These are phyloP conservation scores for Heterodera carotae DNA, from an alignment of 1,140 invertebrate genomes.

Conservation along the genomic window DNA sequence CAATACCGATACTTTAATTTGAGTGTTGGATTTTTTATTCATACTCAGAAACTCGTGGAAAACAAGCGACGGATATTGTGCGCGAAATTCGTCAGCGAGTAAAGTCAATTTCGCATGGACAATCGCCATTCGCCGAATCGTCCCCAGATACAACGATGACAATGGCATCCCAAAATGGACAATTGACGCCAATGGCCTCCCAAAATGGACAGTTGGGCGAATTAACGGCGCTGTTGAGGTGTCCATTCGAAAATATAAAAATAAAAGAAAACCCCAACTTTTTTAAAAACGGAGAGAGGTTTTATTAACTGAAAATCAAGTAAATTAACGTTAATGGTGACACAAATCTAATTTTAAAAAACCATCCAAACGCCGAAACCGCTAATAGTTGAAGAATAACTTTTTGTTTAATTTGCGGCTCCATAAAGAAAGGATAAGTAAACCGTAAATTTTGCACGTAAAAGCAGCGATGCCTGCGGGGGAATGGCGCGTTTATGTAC, in stretches of 20 bases:
- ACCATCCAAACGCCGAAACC: no score
- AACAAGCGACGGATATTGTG: slow-evolving; percentile 45
- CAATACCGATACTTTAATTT: neutral
- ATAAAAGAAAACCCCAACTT: neutral
- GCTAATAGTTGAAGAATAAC: no score
- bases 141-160: neutral
- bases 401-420: no score
- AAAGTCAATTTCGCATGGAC: slow-evolving; percentile 35
- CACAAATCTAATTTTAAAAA: no score
- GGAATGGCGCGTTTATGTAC: no score
- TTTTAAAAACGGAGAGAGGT: no score
- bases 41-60: slow-evolving; percentile 46
- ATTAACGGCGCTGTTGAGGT: neutral
- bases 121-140: neutral
- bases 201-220: neutral
- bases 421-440: no score
- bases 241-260: neutral
- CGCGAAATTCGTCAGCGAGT: slow-evolving; percentile 51
- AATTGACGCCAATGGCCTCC: neutral
- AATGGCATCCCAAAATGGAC: neutral
- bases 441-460: no score
- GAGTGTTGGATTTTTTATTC: neutral
- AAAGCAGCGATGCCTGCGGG: no score
- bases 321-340: no score
- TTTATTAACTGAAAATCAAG: no score